Evolutionary conservation across 2,888 invertebrate species (phyloP).

Genomic region (Dysmachus trigonus): DNA sequence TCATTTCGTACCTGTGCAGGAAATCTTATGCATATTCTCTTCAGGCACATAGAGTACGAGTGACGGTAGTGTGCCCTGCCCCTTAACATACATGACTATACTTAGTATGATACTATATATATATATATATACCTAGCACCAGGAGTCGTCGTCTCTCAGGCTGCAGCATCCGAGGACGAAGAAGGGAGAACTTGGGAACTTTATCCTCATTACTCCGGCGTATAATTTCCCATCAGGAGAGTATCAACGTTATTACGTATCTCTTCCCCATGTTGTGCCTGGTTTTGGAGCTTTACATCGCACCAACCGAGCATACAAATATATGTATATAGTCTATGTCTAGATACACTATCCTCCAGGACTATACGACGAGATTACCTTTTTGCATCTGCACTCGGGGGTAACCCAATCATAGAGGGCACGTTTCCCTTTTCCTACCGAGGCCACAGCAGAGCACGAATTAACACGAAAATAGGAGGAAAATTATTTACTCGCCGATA

Average conservation of each 20-base stretch:
- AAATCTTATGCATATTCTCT: conserved; percentile 34
- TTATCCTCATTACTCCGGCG: conserved; percentile 30
- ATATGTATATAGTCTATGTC: too few relatives aligned
- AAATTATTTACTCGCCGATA: not conserved
- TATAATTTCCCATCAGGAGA: conserved; percentile 39
- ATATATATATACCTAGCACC: not conserved
- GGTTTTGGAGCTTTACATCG: not conserved
- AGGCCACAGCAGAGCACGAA: not conserved
- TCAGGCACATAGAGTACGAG: not conserved
- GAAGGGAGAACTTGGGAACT: conserved; percentile 13
- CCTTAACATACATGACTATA: not conserved
- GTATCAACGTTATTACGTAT: conserved; percentile 33
- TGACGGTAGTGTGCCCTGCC: not conserved
- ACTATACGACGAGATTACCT: not conserved
- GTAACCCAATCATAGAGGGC: not conserved
- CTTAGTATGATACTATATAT: too few relatives aligned
- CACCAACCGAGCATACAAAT: not conserved
- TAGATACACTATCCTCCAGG: too few relatives aligned
- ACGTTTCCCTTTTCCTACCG: not conserved
- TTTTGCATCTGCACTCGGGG: not conserved
- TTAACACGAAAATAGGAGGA: not conserved
- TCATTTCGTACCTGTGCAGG: conserved; percentile 30
- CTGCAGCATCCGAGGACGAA: conserved; percentile 9
- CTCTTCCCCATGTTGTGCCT: conserved; percentile 11
- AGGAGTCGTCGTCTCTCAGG: not conserved